A percentile compares a stretch with the other conserved stretches of the same genome.
Conservation (phyloP, 2,113 vertebrate genomes). For the Syngnathus typhle region DNA sequence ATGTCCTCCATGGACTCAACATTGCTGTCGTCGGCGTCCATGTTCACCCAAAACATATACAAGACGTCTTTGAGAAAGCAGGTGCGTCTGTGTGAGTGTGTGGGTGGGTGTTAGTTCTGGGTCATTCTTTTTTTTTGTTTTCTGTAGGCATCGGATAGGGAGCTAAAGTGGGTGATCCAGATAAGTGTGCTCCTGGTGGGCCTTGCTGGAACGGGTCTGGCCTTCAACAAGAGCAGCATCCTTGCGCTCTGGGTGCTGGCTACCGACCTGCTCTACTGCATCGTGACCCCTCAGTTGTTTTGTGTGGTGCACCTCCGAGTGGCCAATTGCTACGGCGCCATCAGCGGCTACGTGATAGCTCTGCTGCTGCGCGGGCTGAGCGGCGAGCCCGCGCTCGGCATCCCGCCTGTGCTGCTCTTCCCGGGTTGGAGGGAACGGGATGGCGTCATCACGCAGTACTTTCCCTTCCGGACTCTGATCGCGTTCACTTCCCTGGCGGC, state of each 20-base stretch:
- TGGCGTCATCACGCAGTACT: constrained; percentile 31
- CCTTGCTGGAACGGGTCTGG: constrained; percentile 56
- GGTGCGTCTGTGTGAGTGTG: constrained; percentile 44
- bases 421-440: constrained; percentile 44
- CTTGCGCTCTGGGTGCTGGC: constrained; percentile 70
- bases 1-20: constrained; percentile 57
- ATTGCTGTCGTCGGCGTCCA: constrained; percentile 55
- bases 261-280: constrained; percentile 67
- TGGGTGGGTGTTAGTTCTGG: background rate
- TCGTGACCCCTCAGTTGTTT: constrained; percentile 64
- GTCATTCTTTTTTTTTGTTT: background rate
- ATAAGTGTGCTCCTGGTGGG: constrained; percentile 66
- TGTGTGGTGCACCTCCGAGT: constrained; percentile 58
- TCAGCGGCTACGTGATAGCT: constrained; percentile 36
- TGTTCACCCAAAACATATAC: constrained; percentile 60
- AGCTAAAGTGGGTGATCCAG: constrained; percentile 69
- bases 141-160: constrained; percentile 68
- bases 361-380: constrained; percentile 36
- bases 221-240: constrained; percentile 68
- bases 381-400: constrained; percentile 35
- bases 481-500: constrained; percentile 28
- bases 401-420: constrained; percentile 36
- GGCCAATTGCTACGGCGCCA: constrained; percentile 65
- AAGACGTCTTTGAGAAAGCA: constrained; percentile 71
- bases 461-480: constrained; percentile 44